phyloP scores from a whole-genome alignment of 2,113 vertebrate species.

The Psammodynastes pulverulentus region DNA sequence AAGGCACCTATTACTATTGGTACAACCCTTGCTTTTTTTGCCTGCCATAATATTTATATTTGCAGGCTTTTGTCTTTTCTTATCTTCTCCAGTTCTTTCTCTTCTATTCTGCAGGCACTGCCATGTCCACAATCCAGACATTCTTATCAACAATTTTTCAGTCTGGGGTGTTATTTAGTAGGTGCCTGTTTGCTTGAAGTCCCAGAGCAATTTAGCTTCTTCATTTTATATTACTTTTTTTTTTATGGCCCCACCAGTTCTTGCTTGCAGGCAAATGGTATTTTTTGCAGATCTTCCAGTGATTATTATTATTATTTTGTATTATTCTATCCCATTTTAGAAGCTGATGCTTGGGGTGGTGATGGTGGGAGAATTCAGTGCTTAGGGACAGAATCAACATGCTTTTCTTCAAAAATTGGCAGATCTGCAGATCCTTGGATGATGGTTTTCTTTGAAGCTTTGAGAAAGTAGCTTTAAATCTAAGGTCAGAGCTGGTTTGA shows the following conservation, averaged over 20 bases:
- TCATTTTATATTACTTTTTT: neutral
- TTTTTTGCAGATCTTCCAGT: neutral
- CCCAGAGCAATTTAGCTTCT: neutral
- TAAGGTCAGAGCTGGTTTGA: conserved; percentile 22
- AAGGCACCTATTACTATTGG: neutral
- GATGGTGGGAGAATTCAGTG: neutral
- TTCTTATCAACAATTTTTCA: neutral
- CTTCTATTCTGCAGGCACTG: neutral
- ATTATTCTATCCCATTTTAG: neutral
- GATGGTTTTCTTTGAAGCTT: conserved; percentile 26
- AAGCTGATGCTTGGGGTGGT: neutral
- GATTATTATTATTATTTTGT: neutral
- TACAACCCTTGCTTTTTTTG: neutral
- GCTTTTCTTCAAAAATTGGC: neutral
- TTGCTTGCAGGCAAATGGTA: neutral
- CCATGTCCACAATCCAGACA: neutral
- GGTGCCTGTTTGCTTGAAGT: neutral
- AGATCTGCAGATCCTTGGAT: neutral
- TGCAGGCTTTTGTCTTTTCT: neutral
- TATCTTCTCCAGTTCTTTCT: neutral
- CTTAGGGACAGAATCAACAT: neutral
- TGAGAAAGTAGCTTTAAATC: neutral
- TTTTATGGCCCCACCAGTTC: neutral
- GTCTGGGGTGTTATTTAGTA: neutral
- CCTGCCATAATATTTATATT: neutral